Percentiles rank a stretch among this genome's conserved stretches.
These are phyloP conservation scores for Cepphus grylle DNA, from an alignment of 2,113 vertebrate genomes.

Conservation along the genomic window DNA sequence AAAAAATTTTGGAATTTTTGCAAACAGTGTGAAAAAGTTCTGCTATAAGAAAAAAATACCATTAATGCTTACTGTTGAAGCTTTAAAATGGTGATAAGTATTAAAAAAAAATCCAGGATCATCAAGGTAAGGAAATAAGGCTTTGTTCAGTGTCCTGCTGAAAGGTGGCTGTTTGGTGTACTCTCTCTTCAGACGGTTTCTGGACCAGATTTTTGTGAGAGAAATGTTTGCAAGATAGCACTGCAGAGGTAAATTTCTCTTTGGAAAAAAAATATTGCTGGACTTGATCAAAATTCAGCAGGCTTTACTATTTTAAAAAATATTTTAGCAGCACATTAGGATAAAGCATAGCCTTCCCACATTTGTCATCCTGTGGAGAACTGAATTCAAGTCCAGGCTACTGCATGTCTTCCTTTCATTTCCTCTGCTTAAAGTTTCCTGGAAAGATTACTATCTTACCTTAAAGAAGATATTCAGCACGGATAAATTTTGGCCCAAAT, in stretches of 20 bases:
- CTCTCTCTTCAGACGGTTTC: neutral
- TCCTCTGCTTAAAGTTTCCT: neutral
- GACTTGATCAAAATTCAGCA: neutral
- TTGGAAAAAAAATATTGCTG: neutral
- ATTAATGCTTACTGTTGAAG: neutral
- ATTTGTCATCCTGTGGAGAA: neutral
- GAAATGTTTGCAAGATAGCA: neutral
- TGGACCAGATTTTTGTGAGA: neutral
- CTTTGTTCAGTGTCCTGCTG: neutral
- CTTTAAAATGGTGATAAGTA: neutral
- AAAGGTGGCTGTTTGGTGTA: neutral
- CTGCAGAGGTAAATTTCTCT: neutral
- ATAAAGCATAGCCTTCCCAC: neutral
- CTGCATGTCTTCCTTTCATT: neutral
- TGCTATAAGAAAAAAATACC: neutral
- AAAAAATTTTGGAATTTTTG: neutral
- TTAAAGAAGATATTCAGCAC: neutral
- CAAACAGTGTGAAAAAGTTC: neutral
- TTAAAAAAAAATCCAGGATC: neutral
- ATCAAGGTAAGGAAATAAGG: neutral
- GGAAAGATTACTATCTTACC: neutral
- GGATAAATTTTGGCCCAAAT: neutral
- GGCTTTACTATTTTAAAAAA: neutral
- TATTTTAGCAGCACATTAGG: neutral
- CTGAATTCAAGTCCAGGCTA: neutral